Evolutionary conservation across 2,797 vertebrate species (phyloP).

Genomic region (Tauraco hartlaubi): DNA sequence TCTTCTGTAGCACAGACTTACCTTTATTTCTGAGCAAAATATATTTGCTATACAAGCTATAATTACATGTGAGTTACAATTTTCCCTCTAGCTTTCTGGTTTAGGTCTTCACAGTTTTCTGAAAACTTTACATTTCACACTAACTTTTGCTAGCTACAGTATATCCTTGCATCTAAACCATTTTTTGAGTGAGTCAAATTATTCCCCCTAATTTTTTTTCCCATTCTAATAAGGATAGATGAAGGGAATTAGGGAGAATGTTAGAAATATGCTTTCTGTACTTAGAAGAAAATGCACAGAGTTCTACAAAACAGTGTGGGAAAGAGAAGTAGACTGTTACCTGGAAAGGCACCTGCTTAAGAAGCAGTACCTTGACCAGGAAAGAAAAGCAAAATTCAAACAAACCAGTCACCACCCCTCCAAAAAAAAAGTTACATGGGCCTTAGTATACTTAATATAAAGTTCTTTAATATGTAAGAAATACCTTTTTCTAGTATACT

Average conservation of each 20-base stretch:
- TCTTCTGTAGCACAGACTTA: not conserved
- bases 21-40: not conserved
- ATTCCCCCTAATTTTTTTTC: not conserved
- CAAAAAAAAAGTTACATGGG: not conserved
- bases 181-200: not conserved
- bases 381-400: not conserved
- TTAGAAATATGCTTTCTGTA: not conserved
- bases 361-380: not conserved
- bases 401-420: rapidly evolving
- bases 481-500: not conserved
- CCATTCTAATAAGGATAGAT: not conserved
- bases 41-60: not conserved
- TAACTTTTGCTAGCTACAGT: not conserved
- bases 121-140: not conserved
- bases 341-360: not conserved
- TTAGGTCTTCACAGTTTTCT: not conserved
- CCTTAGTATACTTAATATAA: not conserved
- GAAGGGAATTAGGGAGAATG: not conserved
- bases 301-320: not conserved
- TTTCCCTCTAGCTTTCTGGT: not conserved
- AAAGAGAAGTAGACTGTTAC: not conserved
- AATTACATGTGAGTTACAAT: not conserved
- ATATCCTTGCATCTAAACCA: not conserved
- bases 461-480: not conserved
- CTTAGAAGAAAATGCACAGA: not conserved